Evolutionary conservation across 1,140 invertebrate genomes (phyloP).

Genomic region (Leptopilina clavipes): DNA sequence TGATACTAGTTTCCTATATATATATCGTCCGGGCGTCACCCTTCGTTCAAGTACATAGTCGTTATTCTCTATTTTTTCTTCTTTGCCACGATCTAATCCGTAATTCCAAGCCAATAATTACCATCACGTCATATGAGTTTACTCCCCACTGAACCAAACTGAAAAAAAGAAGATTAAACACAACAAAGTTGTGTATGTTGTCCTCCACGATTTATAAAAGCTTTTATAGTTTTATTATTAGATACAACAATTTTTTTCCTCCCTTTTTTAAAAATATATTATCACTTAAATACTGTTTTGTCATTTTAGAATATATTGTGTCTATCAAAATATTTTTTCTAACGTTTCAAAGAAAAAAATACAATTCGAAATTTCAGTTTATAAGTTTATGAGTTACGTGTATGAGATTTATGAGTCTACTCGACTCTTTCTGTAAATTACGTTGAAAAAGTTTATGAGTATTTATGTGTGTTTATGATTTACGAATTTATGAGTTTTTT

Average conservation of each 20-base stretch:
- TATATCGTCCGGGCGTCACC: slow-evolving; percentile 21
- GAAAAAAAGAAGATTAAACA: background rate
- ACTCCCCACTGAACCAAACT: slow-evolving; percentile 1
- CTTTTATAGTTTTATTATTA: background rate
- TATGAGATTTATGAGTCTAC: too few relatives aligned
- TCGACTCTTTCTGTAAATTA: too few relatives aligned
- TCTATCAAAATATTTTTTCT: too few relatives aligned
- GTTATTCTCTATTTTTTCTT: background rate
- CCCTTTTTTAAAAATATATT: background rate
- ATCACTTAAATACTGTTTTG: too few relatives aligned
- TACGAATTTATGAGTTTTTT: too few relatives aligned
- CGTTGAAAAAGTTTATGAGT: too few relatives aligned
- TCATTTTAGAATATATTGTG: background rate
- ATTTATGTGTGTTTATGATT: too few relatives aligned
- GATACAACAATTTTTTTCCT: background rate
- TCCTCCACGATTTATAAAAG: background rate
- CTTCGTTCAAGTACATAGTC: slow-evolving; percentile 1
- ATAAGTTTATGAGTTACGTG: too few relatives aligned
- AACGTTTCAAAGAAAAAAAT: too few relatives aligned
- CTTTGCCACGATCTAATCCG: slow-evolving; percentile 2
- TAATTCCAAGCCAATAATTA: slow-evolving; percentile 36
- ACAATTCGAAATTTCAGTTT: too few relatives aligned
- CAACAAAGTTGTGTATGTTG: background rate
- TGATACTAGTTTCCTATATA: background rate
- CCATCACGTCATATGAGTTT: slow-evolving; percentile 30